phyloP scores from a whole-genome alignment of 1,140 invertebrate species.

The Carcinoscorpius rotundicauda region DNA sequence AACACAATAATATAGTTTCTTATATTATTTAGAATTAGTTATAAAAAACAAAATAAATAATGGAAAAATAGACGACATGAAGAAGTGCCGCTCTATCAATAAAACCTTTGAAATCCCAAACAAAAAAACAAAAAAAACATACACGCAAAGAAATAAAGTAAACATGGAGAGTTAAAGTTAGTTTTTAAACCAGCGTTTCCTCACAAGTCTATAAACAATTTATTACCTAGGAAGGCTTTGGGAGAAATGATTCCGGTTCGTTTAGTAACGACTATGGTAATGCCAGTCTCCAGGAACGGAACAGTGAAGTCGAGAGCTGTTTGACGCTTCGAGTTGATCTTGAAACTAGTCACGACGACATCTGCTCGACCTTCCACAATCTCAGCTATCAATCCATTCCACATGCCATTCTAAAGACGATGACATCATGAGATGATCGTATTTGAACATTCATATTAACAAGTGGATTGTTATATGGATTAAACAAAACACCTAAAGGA shows the following conservation, averaged over 20 bases:
- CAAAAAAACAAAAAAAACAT: too few species aligned
- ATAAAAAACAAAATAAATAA: too few species aligned
- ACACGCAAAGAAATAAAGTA: too few species aligned
- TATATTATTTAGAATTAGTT: too few species aligned
- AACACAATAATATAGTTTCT: too few species aligned
- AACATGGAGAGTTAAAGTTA: too few species aligned
- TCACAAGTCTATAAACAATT: too few species aligned
- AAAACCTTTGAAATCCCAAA: too few species aligned
- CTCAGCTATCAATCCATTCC: constrained; percentile 92
- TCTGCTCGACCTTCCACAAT: constrained; percentile 82
- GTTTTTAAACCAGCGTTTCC: too few species aligned
- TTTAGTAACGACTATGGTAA: constrained; percentile 93
- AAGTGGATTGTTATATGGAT: neutral
- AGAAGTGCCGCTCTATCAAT: too few species aligned
- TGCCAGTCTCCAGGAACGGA: constrained; percentile 96
- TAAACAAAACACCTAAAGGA: neutral
- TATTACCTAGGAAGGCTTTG: constrained; percentile 84
- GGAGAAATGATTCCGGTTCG: constrained; percentile 95
- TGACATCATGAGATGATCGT: too few species aligned
- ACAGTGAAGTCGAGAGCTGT: constrained; percentile 87
- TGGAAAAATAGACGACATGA: too few species aligned
- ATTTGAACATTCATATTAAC: neutral
- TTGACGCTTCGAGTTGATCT: constrained; percentile 92
- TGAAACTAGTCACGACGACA: constrained; percentile 92
- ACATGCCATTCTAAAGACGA: constrained; percentile 61